Evolutionary conservation across 92 coral and sea anemone species (phyloP).

Genomic region (Zoanthus solanderi): DNA sequence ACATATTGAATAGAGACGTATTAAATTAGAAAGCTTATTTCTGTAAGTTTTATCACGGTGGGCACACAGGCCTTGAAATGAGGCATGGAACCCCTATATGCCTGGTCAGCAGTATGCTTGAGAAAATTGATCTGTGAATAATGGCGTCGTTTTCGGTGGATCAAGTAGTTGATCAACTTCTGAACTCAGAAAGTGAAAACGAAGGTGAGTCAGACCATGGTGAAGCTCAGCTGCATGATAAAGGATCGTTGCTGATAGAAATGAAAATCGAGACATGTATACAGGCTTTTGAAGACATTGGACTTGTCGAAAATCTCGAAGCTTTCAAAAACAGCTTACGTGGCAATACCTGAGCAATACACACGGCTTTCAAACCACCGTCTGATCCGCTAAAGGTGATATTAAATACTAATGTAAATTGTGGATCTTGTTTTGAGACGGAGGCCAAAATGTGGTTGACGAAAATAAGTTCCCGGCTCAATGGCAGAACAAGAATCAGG

Average conservation of each 20-base stretch:
- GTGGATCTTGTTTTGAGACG: conserved; percentile 36
- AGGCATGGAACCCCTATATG: no score
- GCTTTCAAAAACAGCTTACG: conserved; percentile 42
- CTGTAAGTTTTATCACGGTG: no score
- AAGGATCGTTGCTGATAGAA: conserved; percentile 9
- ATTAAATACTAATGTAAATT: conserved; percentile 1
- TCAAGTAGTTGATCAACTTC: conserved; percentile 34
- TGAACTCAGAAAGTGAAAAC: conserved; percentile 43
- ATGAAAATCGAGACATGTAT: conserved; percentile 46
- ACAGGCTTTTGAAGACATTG: conserved; percentile 26
- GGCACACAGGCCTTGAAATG: no score
- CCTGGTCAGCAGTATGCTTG: no score
- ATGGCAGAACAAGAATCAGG: conserved; percentile 64
- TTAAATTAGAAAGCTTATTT: no score
- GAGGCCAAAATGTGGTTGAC: conserved; percentile 36
- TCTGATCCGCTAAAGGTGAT: conserved; percentile 42
- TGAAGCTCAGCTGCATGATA: conserved; percentile 17
- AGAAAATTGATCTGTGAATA: background rate
- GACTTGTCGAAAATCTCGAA: conserved; percentile 33
- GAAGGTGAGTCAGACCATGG: conserved; percentile 39
- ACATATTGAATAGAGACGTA: no score
- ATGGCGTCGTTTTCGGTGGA: conserved; percentile 56
- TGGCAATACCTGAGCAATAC: conserved; percentile 27
- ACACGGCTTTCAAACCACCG: conserved; percentile 39
- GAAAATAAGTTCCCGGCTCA: conserved; percentile 40